Evolutionary conservation across 2,888 invertebrate species (phyloP).

Genomic region (Melangyna quadrimaculata): DNA sequence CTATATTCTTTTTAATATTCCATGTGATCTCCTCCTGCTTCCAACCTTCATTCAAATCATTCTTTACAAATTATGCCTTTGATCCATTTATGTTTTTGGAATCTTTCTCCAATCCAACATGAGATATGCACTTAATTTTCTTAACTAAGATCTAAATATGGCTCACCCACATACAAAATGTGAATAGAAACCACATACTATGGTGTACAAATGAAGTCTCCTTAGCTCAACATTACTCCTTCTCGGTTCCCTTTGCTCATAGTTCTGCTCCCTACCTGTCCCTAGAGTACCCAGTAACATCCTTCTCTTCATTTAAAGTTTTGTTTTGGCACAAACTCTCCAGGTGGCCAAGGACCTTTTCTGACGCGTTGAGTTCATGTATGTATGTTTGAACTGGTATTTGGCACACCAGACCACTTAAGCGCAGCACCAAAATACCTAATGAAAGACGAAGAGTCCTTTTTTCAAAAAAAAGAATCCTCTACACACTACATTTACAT

Average conservation of each 20-base stretch:
- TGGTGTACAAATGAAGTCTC: slow-evolving; percentile 1
- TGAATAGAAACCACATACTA: slow-evolving; percentile 47
- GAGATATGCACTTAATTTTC: slow-evolving; percentile 27
- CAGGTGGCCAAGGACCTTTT: slow-evolving; percentile 30
- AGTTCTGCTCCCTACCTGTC: too few relatives aligned
- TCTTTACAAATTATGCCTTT: background rate
- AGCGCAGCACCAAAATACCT: background rate
- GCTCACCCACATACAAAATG: slow-evolving; percentile 20
- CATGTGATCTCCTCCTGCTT: too few relatives aligned
- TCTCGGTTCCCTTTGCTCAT: background rate
- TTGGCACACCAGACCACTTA: slow-evolving; percentile 60
- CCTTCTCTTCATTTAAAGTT: slow-evolving; percentile 28
- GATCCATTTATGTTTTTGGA: background rate
- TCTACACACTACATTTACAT: slow-evolving; percentile 5
- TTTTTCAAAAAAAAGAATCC: slow-evolving; percentile 14
- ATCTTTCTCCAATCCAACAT: background rate
- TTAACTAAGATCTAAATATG: background rate
- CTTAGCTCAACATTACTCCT: background rate
- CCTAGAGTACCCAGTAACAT: background rate
- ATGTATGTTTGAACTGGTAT: background rate
- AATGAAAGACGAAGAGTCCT: slow-evolving; percentile 28
- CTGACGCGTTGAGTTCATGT: slow-evolving; percentile 2
- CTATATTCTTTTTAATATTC: too few relatives aligned
- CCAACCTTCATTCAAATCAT: background rate
- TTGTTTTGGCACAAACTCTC: slow-evolving; percentile 22